These are phyloP conservation scores for Lasioglossum baleicum DNA, from an alignment of 1,140 invertebrate species.

Conservation along the genomic window DNA sequence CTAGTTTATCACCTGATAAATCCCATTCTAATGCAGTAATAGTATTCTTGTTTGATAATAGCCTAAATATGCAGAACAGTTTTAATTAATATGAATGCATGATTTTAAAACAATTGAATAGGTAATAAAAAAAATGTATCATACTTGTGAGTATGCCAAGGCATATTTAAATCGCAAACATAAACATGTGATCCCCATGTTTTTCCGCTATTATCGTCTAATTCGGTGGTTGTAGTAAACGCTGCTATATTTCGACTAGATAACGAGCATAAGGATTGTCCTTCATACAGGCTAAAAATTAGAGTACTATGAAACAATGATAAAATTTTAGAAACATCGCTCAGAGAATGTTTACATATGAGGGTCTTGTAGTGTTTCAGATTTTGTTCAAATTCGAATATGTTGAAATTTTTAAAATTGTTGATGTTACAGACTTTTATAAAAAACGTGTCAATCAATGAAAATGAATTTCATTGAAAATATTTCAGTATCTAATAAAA, in stretches of 20 bases:
- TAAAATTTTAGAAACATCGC: slow-evolving; percentile 22
- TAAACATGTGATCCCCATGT: slow-evolving; percentile 90
- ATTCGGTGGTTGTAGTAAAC: slow-evolving; percentile 87
- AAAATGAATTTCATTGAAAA: too few relatives aligned
- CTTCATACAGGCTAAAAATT: slow-evolving; percentile 77
- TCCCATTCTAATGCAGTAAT: slow-evolving; percentile 93
- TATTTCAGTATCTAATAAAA: too few relatives aligned
- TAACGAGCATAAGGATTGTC: slow-evolving; percentile 83
- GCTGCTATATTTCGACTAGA: slow-evolving; percentile 90
- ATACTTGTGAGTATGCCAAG: slow-evolving; percentile 90
- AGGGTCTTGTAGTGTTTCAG: too few relatives aligned
- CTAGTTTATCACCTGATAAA: slow-evolving; percentile 87
- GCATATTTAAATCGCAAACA: slow-evolving; percentile 91
- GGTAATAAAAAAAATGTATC: slow-evolving; percentile 53
- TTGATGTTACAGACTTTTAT: too few relatives aligned
- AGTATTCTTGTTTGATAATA: slow-evolving; percentile 81
- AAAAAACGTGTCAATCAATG: too few relatives aligned
- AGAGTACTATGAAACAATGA: slow-evolving; percentile 17
- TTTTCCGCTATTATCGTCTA: slow-evolving; percentile 84
- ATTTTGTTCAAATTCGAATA: too few relatives aligned
- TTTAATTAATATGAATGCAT: background rate
- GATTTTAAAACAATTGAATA: slow-evolving; percentile 9
- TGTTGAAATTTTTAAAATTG: too few relatives aligned
- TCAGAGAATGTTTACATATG: slow-evolving; percentile 5
- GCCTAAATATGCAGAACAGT: slow-evolving; percentile 72